Evolutionary conservation across 1,140 invertebrate genomes (phyloP).

Genomic region (Orussus abietinus): DNA sequence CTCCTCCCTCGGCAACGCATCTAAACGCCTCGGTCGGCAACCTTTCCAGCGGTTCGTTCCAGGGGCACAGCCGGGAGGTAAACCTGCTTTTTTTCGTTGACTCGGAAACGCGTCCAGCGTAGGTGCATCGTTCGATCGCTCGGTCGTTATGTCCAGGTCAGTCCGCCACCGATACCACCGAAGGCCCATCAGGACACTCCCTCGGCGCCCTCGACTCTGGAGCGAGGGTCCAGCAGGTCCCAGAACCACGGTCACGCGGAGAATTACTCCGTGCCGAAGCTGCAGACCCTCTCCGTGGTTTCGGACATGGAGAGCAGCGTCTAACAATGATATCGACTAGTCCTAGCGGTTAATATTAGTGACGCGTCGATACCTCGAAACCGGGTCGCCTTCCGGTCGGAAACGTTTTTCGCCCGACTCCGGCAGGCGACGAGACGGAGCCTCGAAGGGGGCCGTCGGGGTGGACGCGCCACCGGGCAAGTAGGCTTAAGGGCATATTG

Average conservation of each 20-base stretch:
- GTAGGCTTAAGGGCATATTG: not conserved
- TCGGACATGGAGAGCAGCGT: constrained; percentile 47
- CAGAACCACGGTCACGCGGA: constrained; percentile 42
- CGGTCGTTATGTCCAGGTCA: no score
- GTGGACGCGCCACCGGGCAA: not conserved
- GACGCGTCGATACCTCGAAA: no score
- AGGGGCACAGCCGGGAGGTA: constrained; percentile 47
- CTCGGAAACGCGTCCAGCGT: no score
- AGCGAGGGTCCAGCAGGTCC: constrained; percentile 34
- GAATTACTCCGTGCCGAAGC: constrained; percentile 57
- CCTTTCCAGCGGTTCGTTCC: constrained; percentile 41
- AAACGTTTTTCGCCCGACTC: no score
- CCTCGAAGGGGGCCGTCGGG: no score
- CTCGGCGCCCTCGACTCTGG: constrained; percentile 45
- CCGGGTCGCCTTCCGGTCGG: no score
- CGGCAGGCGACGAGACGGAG: no score
- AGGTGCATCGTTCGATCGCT: no score
- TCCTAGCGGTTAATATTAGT: constrained; percentile 26
- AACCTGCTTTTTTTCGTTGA: constrained; percentile 18
- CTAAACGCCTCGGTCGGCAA: constrained; percentile 42
- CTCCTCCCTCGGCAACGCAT: constrained; percentile 45
- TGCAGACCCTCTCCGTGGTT: constrained; percentile 48
- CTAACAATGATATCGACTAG: constrained; percentile 40
- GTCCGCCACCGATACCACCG: constrained; percentile 59
- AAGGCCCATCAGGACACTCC: constrained; percentile 52